Conservation (phyloP, 92 coral and sea anemone genomes). For the Montipora capitata region DNA sequence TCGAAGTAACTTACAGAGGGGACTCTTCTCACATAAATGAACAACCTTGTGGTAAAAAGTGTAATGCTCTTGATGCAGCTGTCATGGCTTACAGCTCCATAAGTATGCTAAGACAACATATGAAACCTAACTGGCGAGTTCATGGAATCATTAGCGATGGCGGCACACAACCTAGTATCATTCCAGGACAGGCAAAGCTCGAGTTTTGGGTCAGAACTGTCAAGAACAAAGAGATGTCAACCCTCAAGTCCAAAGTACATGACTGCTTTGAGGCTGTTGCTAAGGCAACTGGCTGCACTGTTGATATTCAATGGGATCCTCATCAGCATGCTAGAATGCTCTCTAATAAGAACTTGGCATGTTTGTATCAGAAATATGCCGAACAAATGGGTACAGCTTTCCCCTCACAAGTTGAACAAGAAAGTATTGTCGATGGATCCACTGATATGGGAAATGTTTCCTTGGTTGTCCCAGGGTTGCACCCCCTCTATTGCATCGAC, state of each 20-base stretch:
- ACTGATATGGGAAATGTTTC: constrained; percentile 98
- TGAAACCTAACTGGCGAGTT: constrained; percentile 95
- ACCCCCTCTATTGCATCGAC: constrained; percentile 81
- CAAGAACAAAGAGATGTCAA: constrained; percentile 70
- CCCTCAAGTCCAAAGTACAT: constrained; percentile 69
- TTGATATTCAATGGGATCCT: constrained; percentile 80
- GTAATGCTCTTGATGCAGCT: constrained; percentile 96
- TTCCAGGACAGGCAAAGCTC: constrained; percentile 87
- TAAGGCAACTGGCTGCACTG: constrained; percentile 84
- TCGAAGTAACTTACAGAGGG: constrained; percentile 80
- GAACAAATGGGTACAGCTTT: constrained; percentile 80
- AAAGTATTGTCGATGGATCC: constrained; percentile 88
- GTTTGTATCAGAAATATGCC: constrained; percentile 84
- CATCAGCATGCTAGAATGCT: constrained; percentile 78
- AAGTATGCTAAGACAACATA: constrained; percentile 90
- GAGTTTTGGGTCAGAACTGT: constrained; percentile 79
- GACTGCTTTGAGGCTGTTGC: constrained; percentile 90
- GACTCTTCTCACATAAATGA: constrained; percentile 84
- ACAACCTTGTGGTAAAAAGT: constrained; percentile 77
- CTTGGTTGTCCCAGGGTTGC: constrained; percentile 88
- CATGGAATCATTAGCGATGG: constrained; percentile 96
- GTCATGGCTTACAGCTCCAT: constrained; percentile 91
- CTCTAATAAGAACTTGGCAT: constrained; percentile 84
- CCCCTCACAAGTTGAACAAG: constrained; percentile 80
- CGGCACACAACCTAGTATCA: constrained; percentile 84